Base-by-base conservation (phyloP, 1,140 invertebrate genomes). In the Berghia stephanieae region DNA sequence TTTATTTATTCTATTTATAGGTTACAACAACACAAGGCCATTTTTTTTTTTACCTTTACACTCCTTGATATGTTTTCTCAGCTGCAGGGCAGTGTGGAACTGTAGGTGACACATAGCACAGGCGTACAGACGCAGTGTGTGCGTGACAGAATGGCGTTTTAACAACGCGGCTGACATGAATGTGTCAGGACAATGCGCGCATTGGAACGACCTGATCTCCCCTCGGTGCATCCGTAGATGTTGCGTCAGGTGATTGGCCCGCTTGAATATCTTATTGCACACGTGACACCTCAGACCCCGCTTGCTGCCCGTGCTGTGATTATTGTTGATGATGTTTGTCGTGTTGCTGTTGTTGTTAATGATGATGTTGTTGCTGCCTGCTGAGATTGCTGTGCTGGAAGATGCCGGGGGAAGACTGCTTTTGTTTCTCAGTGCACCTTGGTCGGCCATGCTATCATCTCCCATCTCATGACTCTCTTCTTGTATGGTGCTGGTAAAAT, bases 61-160 rank as follows among this genome's bases (percentile, higher is more conserved):
- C 36, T 49, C 72, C 82, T 76, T 90, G 57, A 90, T 82, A 73
- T 92, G 92, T 34, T 89, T 83, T 60, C 86, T 90, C 40, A 90
- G 88, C 36, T 88, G 85, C 13, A 83, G 78, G 3, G 88, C 86
- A 0, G 91, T 91, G 18, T 87, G 86, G 81, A 92, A 92, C 74
- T 83, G 87, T 24, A 87, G 84, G 5, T 80, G 79, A 82, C 92
- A 92, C 52, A 88, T 84, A 2, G n/a, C 42, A 34, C 74, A 76
- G 24, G 85, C 79, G 80, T 92, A 92, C 36, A 86, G 6, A 85
- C 42, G 6, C 85, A 86, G n/a, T 24, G 82, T 6, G 79, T 91
- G 90, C 8, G 87, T 89, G 70, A 83, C 85, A 52, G 86, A 63
- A 75, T 91, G 90, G 36, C 84, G 85, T 80, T 79, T 88, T 78